phyloP scores from a whole-genome alignment of 2,113 vertebrate genomes.

The Cichladusa arquata region DNA sequence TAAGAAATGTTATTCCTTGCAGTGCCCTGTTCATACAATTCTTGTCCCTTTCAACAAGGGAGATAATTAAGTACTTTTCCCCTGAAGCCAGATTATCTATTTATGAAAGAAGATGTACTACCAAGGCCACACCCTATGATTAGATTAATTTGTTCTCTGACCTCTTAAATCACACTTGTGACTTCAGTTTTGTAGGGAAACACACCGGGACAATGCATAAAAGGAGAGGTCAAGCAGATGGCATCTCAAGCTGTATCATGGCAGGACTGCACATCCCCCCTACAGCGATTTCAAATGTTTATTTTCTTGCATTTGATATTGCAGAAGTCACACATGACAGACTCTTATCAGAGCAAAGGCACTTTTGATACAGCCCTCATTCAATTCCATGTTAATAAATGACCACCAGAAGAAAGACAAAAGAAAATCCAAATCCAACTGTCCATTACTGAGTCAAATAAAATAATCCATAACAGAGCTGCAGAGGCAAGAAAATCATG shows the following conservation, averaged over 20 bases:
- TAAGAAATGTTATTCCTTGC: not conserved
- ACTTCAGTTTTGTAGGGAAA: not conserved
- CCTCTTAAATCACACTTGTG: not conserved
- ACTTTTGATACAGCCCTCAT: not conserved
- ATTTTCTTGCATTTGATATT: not conserved
- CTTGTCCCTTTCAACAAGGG: not conserved
- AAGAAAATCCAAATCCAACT: not conserved
- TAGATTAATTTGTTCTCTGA: conserved; percentile 22
- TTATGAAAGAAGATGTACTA: conserved; percentile 16
- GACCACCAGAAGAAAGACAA: not conserved
- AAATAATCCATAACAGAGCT: conserved; percentile 4
- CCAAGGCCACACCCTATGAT: not conserved
- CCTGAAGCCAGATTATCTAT: conserved; percentile 8
- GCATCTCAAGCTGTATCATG: not conserved
- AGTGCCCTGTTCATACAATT: not conserved
- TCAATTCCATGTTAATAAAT: not conserved
- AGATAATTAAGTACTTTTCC: not conserved
- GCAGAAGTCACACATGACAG: not conserved
- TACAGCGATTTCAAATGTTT: not conserved
- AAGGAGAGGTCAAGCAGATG: not conserved
- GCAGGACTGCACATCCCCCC: not conserved
- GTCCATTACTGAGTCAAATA: conserved; percentile 1
- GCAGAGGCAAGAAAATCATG: not conserved
- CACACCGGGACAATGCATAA: not conserved
- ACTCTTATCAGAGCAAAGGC: not conserved